Evolutionary conservation across 2,797 vertebrate species (phyloP), one percentile per base, ranked within the genome.

Genomic region (Sebastes trivittatus): DNA sequence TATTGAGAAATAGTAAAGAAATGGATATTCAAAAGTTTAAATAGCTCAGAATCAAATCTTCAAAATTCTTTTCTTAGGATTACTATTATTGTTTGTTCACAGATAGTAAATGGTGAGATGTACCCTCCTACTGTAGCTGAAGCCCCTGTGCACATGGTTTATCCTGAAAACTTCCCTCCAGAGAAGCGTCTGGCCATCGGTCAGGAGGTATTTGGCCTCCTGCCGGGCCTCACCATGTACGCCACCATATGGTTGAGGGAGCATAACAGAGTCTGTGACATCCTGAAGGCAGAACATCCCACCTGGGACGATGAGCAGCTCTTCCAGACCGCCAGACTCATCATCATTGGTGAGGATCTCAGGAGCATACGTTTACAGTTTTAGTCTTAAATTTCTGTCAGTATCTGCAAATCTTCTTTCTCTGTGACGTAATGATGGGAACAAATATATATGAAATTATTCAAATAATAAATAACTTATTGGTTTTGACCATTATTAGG

Each of bases 301-400:
- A 96, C 95, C 75, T 99, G 98, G 98, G 94, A 81, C 0, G 98
- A 99, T 0, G 98, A 99, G 90, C 98, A 98, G 93, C 97, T 99
- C 56, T 99, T 98, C 93, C 98, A 99, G 93, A 99, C 98, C 0
- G 18, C 97, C 3, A 95, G 97, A 52, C 97, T 99, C 87, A 95
- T 99, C 85, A 95, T 99, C 67, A 99, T 98, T 6, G 98, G 98
- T 99, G 89, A 94, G 84, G 4, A 23, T 5, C 8, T 2, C 60
- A 32, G 10, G 13, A 23, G 18, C 9, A 64, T 4, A 20, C 2
- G 1, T 7, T 14, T 11, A 36, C 25, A 42, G 18, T 23, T 75
- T 29, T 4, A 52, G 16, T 27, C n/a, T 23, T 0, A 52, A n/a
- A 0, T 32, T 25, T 59, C 9, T 25, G n/a, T 72, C 36, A 34